Evolutionary conservation across 2,113 vertebrate species (phyloP).

Genomic region (Melanostigma gelatinosum): DNA sequence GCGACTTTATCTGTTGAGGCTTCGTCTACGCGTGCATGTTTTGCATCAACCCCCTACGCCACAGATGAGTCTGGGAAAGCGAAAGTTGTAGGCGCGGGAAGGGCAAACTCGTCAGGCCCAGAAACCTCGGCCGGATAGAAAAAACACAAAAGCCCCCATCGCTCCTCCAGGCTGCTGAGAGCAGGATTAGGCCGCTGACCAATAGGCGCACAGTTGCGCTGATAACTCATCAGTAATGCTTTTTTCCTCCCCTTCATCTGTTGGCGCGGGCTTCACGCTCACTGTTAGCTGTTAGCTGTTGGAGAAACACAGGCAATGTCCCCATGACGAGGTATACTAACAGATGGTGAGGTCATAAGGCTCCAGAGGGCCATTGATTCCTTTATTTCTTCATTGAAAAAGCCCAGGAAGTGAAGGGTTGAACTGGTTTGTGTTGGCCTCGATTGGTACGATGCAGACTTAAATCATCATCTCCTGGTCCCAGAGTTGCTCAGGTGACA

Average conservation of each 20-base stretch:
- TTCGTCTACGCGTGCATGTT: background rate
- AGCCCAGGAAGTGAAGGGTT: background rate
- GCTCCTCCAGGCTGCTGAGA: constrained; percentile 56
- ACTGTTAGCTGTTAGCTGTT: constrained; percentile 39
- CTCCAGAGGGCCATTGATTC: background rate
- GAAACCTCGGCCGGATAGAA: constrained; percentile 46
- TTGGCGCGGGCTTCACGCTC: constrained; percentile 22
- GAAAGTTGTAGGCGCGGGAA: constrained; percentile 57
- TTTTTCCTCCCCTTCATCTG: constrained; percentile 28
- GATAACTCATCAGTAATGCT: constrained; percentile 55
- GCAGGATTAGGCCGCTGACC: constrained; percentile 61
- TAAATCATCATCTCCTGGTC: background rate
- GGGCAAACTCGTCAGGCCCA: constrained; percentile 66
- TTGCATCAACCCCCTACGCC: constrained; percentile 25
- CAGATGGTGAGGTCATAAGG: constrained; percentile 24
- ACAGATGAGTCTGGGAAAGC: constrained; percentile 49
- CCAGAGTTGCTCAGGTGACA: background rate
- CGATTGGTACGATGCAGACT: background rate
- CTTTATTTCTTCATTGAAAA: constrained; percentile 1
- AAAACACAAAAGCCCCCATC: constrained; percentile 56
- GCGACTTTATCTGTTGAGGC: constrained; percentile 1
- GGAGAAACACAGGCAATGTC: constrained; percentile 16
- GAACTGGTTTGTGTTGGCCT: background rate
- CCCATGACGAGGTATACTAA: background rate
- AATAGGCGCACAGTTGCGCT: constrained; percentile 45